Evolutionary conservation across 2,888 invertebrate species (phyloP).

Genomic region (Xestia rhomboidea): DNA sequence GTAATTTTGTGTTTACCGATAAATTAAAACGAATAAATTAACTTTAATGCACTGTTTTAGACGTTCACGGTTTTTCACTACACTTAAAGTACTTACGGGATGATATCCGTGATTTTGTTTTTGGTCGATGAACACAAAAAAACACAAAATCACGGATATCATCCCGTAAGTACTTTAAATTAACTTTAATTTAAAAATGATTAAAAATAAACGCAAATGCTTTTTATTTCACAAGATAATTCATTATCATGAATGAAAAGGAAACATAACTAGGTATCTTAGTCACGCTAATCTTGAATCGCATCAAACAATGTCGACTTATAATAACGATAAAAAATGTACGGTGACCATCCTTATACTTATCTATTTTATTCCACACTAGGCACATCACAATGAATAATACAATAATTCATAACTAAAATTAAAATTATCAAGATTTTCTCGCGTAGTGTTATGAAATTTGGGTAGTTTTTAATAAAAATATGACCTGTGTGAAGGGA

Average conservation of each 20-base stretch:
- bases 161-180: no score
- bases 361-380: not conserved
- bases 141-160: no score
- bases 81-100: no score
- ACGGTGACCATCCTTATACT: not conserved
- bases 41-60: no score
- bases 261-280: constrained; percentile 1
- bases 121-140: no score
- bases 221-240: constrained; percentile 6
- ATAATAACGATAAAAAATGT: constrained; percentile 16
- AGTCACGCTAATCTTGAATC: constrained; percentile 23
- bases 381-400: not conserved
- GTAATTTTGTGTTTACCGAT: not conserved
- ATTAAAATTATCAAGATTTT: not conserved
- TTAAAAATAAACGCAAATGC: not conserved
- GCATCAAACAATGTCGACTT: constrained; percentile 9
- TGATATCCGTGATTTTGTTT: no score
- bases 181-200: not conserved
- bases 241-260: constrained; percentile 20
- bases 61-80: no score
- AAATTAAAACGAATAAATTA: constrained; percentile 1
- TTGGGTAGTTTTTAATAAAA: not conserved
- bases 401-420: not conserved
- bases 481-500: not conserved
- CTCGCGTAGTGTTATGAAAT: not conserved